Evolutionary conservation across 2,888 invertebrate species (phyloP), one percentile per base, ranked within the genome.

Genomic region (Drosophila barbarae): DNA sequence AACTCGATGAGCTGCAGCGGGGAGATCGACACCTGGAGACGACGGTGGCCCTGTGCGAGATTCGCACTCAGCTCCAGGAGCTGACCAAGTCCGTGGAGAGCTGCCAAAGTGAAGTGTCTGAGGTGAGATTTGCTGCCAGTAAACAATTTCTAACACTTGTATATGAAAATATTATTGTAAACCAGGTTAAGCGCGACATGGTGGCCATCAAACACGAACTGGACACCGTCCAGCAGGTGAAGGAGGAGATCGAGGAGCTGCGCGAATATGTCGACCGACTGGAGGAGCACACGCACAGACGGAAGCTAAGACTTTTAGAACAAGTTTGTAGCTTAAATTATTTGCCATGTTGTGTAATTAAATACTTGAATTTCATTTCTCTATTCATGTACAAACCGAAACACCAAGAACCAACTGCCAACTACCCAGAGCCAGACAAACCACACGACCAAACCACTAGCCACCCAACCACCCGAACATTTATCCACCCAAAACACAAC

Each of bases 41-140:
- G 85, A 96, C 96, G 90, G 96, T 96, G 90, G 96, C 96, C 86
- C 94, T 97, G 89, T 96, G 95, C 91, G 96, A 96, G 92, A 97
- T 97, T 90, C 94, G 96, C 86, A 94, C 95, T 73, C 96, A 97
- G 91, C 93, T 97, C 82, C 96, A 96, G 91, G 96, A 96, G 91
- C 93, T 97, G 89, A 96, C 96, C 90, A 96, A 96, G 91, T 96
- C 96, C 89, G 96, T 97, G 86, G 97, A 97, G 91, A 96, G 96
- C 90, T 97, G 96, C 90, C 97, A 97, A 91, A 95, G 95, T 90
- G 96, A 97, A 90, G 96, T 96, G 89, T 95, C 95, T 87, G 95
- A 95, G 92, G 95, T 77, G 55, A 69, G 69, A 8, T 2, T 2
- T 1, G 0, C 0, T 0, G 9, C 2, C 23, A 13, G 2, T 5